Evolutionary conservation across 23 tunicate species (phyloP).

Genomic region (Corella eumyota): DNA sequence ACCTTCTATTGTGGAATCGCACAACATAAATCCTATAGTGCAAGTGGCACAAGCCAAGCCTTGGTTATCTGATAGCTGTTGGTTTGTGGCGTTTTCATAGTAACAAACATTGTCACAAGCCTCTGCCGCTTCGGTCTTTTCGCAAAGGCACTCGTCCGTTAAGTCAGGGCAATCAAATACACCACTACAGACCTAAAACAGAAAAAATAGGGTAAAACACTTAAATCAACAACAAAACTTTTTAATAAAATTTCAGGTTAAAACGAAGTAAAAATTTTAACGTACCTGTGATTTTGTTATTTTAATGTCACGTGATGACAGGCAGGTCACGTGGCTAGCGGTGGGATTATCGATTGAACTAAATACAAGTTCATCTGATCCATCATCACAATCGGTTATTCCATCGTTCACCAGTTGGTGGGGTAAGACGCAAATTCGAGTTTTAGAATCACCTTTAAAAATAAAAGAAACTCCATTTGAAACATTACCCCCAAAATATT

Average conservation of each 20-base stretch:
- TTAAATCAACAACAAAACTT: too few relatives aligned
- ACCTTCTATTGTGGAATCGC: not conserved
- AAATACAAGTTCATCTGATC: constrained; percentile 43
- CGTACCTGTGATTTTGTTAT: too few relatives aligned
- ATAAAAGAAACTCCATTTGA: too few relatives aligned
- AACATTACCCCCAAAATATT: not conserved
- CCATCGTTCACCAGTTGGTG: constrained; percentile 21
- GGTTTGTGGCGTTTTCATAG: too few relatives aligned
- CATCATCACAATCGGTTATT: constrained; percentile 48
- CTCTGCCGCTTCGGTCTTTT: not conserved
- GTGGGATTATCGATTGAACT: too few relatives aligned
- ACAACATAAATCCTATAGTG: not conserved
- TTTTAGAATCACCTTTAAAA: not conserved
- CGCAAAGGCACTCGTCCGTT: constrained; percentile 50
- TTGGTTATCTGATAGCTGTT: too few relatives aligned
- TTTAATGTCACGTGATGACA: too few relatives aligned
- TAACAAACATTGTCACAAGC: not conserved
- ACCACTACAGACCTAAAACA: constrained; percentile 29
- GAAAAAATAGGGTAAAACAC: too few relatives aligned
- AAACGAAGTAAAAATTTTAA: too few relatives aligned
- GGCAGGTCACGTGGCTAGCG: too few relatives aligned
- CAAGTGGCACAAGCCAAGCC: not conserved
- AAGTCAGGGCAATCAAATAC: constrained; percentile 36
- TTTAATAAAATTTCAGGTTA: too few relatives aligned
- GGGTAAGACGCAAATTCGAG: constrained; percentile 17